Evolutionary conservation across 2,888 invertebrate species (phyloP).

Genomic region (Linnaemya tessellans): DNA sequence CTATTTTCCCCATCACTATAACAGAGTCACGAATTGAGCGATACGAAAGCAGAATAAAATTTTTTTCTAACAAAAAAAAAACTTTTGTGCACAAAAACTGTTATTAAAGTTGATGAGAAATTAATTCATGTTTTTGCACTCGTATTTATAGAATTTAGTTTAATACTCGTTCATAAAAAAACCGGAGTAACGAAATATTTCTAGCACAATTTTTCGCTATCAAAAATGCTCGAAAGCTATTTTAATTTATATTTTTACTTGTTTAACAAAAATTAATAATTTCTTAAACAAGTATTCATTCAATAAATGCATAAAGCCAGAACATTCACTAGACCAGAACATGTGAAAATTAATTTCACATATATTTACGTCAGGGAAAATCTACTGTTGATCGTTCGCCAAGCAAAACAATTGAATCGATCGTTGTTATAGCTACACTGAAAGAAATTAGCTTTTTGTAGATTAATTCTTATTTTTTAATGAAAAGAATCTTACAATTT

Average conservation of each 20-base stretch:
- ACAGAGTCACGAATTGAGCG: not conserved
- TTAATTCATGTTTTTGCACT: conserved; percentile 10
- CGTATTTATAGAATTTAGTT: conserved; percentile 19
- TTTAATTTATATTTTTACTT: not conserved
- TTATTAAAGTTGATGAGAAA: conserved; percentile 38
- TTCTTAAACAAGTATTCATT: conserved; percentile 44
- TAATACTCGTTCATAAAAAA: conserved; percentile 4
- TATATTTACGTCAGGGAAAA: too few relatives aligned
- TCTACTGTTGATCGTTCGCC: too few relatives aligned
- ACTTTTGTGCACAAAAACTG: conserved; percentile 2
- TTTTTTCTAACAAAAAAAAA: not conserved
- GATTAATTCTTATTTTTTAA: too few relatives aligned
- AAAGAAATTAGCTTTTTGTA: too few relatives aligned
- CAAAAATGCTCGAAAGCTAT: not conserved
- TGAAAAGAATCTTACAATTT: too few relatives aligned
- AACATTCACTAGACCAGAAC: conserved; percentile 62
- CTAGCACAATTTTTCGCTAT: not conserved
- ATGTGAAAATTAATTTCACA: conserved; percentile 17
- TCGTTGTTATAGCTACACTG: too few relatives aligned
- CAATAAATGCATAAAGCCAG: conserved; percentile 62
- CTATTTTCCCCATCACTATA: too few relatives aligned
- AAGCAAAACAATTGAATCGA: too few relatives aligned
- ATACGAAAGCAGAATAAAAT: not conserved
- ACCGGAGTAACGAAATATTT: not conserved
- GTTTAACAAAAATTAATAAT: conserved; percentile 1